phyloP scores from a whole-genome alignment of 2,113 vertebrate species.

The Cygnus atratus region DNA sequence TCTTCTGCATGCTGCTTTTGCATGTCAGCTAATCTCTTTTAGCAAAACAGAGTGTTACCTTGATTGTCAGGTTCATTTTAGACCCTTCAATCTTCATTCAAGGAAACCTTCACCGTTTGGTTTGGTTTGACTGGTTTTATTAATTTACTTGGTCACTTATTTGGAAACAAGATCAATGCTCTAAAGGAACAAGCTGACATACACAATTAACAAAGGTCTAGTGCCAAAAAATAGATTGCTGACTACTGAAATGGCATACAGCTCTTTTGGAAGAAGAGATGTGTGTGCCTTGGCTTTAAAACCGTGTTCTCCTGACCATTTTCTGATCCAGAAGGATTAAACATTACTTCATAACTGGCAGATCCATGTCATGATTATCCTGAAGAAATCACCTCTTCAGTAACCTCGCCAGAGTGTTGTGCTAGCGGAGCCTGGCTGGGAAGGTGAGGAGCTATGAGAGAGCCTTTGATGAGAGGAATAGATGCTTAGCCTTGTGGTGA shows the following conservation, averaged over 20 bases:
- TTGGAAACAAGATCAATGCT: not conserved
- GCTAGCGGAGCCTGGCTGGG: not conserved
- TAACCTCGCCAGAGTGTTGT: not conserved
- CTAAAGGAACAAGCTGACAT: not conserved
- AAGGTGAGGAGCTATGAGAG: not conserved
- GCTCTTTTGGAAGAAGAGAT: not conserved
- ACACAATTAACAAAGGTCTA: not conserved
- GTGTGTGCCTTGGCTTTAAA: not conserved
- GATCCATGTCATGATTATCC: not conserved
- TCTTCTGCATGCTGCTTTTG: not conserved
- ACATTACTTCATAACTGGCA: not conserved
- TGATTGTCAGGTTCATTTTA: not conserved
- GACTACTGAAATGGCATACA: not conserved
- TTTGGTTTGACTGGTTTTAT: not conserved
- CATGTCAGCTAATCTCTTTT: not conserved
- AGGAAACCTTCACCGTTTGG: not conserved
- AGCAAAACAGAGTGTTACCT: not conserved
- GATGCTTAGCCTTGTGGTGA: not conserved
- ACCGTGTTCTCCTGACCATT: not conserved
- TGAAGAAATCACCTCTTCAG: not conserved
- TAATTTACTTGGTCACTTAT: not conserved
- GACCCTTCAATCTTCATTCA: not conserved
- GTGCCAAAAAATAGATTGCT: not conserved
- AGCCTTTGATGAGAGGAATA: not conserved
- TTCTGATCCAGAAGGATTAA: not conserved